phyloP scores from a whole-genome alignment of 2,888 invertebrate species.

The Diarsia rubi region DNA sequence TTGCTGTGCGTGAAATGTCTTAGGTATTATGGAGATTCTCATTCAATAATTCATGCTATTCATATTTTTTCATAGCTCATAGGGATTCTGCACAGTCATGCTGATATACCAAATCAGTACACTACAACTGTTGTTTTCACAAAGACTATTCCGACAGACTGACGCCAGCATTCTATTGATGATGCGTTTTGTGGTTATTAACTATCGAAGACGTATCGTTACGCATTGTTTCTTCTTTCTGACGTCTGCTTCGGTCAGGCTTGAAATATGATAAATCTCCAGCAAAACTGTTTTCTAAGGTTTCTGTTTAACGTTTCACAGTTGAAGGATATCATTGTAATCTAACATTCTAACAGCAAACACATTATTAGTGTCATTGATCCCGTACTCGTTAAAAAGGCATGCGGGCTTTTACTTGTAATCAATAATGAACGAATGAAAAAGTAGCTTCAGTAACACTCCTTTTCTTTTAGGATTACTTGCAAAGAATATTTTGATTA shows the following conservation, averaged over 20 bases:
- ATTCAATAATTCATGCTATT: background rate
- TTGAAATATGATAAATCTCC: background rate
- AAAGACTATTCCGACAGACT: slow-evolving; percentile 30
- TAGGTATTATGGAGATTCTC: background rate
- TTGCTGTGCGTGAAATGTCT: background rate
- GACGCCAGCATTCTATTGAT: slow-evolving; percentile 42
- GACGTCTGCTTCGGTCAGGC: background rate
- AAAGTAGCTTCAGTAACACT: slow-evolving; percentile 18
- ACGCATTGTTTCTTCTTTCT: slow-evolving; percentile 2
- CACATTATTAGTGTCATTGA: slow-evolving; percentile 55
- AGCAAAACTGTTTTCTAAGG: background rate
- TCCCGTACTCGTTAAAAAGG: slow-evolving; percentile 50
- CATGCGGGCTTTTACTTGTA: slow-evolving; percentile 67
- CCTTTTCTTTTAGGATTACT: slow-evolving; percentile 32
- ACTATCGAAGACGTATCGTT: slow-evolving; percentile 16
- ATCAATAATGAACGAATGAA: slow-evolving; percentile 62
- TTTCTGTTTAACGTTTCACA: background rate
- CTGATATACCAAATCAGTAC: slow-evolving; percentile 1
- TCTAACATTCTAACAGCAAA: slow-evolving; percentile 12
- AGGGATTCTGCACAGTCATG: slow-evolving; percentile 8
- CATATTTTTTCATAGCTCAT: background rate
- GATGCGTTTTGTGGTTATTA: slow-evolving; percentile 35
- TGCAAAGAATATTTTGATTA: slow-evolving; percentile 42
- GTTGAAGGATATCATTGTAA: background rate
- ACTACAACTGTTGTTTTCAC: slow-evolving; percentile 15